These are phyloP conservation scores for Crenuchus spilurus DNA, from an alignment of 2,797 vertebrate genomes.

Conservation along the genomic window DNA sequence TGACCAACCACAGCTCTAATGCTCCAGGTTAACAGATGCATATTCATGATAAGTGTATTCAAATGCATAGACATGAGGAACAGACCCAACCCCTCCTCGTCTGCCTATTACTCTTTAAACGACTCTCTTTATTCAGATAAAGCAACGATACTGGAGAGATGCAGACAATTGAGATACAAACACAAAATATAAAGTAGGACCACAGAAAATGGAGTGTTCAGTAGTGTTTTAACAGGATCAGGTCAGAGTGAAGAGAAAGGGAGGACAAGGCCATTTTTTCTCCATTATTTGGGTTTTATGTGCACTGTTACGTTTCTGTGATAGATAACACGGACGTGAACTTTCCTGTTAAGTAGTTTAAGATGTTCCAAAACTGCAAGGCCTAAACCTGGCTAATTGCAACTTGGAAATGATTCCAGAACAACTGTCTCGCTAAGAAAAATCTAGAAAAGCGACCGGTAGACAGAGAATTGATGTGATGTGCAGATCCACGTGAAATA, in stretches of 20 bases:
- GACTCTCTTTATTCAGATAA: conserved; percentile 53
- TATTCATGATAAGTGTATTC: conserved; percentile 62
- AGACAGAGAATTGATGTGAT: not conserved
- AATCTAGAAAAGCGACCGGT: too few relatives aligned
- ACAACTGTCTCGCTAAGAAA: too few relatives aligned
- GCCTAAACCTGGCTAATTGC: not conserved
- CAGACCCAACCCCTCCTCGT: conserved; percentile 64
- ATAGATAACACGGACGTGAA: not conserved
- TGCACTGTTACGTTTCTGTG: not conserved
- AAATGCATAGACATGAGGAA: conserved; percentile 60
- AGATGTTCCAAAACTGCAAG: not conserved
- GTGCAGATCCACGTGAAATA: not conserved
- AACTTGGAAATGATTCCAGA: not conserved
- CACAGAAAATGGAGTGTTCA: conserved; percentile 14
- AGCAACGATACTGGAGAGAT: conserved; percentile 24
- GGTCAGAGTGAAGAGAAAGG: not conserved
- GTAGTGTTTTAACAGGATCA: not conserved
- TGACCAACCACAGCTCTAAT: conserved; percentile 56
- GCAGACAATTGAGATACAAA: conserved; percentile 11
- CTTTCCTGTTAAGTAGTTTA: not conserved
- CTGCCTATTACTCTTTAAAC: conserved; percentile 52
- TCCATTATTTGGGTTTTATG: too few relatives aligned
- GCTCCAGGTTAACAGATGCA: conserved; percentile 60
- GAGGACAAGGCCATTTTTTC: too few relatives aligned
- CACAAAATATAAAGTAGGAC: conserved; percentile 9